These are phyloP conservation scores for Nycticebus coucang DNA, from an alignment of 2,113 vertebrate genomes.

Conservation along the genomic window DNA sequence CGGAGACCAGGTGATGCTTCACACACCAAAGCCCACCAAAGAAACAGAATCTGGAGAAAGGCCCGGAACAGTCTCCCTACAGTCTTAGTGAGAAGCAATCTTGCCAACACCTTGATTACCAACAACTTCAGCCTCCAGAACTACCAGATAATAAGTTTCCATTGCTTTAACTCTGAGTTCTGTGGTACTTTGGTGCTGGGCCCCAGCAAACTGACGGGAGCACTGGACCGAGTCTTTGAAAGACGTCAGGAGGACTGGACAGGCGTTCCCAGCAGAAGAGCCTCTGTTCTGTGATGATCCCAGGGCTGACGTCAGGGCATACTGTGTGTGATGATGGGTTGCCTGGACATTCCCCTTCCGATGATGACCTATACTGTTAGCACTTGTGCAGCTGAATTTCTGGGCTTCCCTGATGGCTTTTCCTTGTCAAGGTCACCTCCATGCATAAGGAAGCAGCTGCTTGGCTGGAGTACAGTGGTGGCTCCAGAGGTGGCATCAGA, in stretches of 20 bases:
- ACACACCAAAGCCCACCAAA: accelerated
- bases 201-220: background rate
- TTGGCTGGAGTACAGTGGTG: too few relatives aligned
- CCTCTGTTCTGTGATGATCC: accelerated
- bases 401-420: accelerated
- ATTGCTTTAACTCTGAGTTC: background rate
- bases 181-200: background rate
- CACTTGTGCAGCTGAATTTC: accelerated
- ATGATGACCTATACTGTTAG: accelerated
- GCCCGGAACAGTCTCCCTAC: accelerated
- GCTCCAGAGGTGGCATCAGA: too few relatives aligned
- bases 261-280: background rate
- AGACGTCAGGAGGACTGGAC: accelerated
- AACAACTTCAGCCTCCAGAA: too few relatives aligned
- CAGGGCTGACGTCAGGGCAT: accelerated
- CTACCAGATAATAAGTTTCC: accelerated
- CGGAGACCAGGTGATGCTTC: accelerated
- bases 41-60: background rate
- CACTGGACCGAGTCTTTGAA: background rate
- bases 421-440: background rate
- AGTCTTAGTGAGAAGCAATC: background rate
- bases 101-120: accelerated
- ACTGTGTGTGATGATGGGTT: accelerated
- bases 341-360: accelerated
- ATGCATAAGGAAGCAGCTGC: accelerated